These are phyloP conservation scores for Leptodactylus fuscus DNA, from an alignment of 2,113 vertebrate genomes.

Conservation along the genomic window DNA sequence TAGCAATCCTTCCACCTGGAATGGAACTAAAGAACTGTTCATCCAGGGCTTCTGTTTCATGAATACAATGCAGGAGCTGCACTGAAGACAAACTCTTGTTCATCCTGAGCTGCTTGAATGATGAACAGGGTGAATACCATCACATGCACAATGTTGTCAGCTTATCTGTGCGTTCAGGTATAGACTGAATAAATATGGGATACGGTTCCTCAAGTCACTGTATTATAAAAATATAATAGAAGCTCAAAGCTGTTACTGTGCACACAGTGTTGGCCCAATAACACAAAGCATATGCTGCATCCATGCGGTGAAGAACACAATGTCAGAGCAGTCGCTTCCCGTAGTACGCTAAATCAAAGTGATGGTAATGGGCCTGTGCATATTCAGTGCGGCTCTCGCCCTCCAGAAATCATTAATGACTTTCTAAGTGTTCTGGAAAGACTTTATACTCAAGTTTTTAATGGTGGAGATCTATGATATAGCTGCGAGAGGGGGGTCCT, in stretches of 20 bases:
- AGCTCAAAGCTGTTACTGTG: not conserved
- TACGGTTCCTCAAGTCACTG: not conserved
- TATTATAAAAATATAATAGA: not conserved
- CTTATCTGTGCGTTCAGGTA: too few species aligned
- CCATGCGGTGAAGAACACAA: not conserved
- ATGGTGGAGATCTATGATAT: too few species aligned
- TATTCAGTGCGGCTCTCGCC: slow-evolving; percentile 29
- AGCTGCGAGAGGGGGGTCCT: too few species aligned
- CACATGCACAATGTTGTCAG: too few species aligned
- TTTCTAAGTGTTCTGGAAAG: not conserved
- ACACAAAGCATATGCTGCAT: not conserved
- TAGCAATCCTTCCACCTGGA: too few species aligned
- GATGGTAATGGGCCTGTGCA: slow-evolving; percentile 11
- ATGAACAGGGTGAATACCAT: not conserved
- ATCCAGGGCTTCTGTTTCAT: not conserved
- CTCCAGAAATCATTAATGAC: not conserved
- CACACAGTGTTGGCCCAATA: not conserved
- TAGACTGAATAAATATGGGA: too few species aligned
- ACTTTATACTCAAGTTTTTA: too few species aligned
- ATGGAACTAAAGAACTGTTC: not conserved
- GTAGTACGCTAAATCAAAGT: slow-evolving; percentile 39
- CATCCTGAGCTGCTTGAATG: not conserved
- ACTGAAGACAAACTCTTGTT: not conserved
- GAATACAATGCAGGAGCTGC: not conserved
- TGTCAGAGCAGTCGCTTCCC: not conserved